Evolutionary conservation across 2,113 vertebrate genomes (phyloP).

Genomic region (Odobenus rosmarus): DNA sequence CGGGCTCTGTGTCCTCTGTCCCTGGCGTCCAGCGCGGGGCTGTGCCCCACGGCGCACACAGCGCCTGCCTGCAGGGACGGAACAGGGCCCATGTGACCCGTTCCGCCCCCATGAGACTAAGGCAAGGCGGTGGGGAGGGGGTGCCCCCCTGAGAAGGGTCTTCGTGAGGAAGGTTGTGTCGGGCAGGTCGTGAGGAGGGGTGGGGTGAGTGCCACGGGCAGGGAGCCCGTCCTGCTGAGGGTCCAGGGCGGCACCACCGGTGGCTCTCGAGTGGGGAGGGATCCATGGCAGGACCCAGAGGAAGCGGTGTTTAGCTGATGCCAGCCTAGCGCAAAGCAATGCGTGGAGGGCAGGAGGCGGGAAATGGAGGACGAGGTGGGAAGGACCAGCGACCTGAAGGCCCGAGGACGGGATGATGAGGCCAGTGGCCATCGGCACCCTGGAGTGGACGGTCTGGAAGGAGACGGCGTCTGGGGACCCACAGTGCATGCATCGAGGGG

Average conservation of each 20-base stretch:
- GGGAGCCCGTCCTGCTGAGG: background rate
- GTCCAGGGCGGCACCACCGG: background rate
- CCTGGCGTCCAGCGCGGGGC: background rate
- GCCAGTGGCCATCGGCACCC: background rate
- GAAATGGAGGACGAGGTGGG: background rate
- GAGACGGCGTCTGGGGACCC: no score
- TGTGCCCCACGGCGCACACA: background rate
- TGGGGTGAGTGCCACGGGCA: background rate
- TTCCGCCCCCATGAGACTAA: accelerated
- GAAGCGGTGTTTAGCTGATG: background rate
- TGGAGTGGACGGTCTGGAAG: background rate
- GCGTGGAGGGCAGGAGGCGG: background rate
- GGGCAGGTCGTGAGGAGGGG: background rate
- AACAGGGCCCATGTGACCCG: background rate
- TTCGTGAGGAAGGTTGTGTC: background rate
- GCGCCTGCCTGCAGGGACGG: background rate
- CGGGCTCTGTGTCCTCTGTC: background rate
- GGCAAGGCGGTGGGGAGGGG: accelerated
- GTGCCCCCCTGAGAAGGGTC: background rate
- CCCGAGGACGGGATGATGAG: accelerated
- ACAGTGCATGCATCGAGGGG: accelerated
- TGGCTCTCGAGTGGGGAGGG: background rate
- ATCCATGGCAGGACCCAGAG: background rate
- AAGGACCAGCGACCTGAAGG: background rate
- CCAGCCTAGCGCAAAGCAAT: no score